Conservation (phyloP, 37 sponge, comb jelly and placozoan species). For the Halichondria panicea region DNA sequence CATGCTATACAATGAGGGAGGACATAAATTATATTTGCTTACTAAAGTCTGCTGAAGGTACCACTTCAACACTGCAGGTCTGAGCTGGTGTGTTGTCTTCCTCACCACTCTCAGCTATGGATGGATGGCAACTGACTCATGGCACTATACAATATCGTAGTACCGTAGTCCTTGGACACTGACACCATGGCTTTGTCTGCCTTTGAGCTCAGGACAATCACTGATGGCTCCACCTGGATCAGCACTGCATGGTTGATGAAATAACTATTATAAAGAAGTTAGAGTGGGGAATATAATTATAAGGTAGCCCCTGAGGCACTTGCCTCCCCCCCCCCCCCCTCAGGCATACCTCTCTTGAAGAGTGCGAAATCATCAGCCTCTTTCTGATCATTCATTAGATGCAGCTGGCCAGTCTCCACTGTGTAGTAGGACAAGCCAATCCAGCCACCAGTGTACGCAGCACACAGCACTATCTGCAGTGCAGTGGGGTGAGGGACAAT, state of each 20-base stretch:
- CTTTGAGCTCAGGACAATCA: conserved; percentile 75
- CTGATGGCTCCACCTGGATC: conserved; percentile 61
- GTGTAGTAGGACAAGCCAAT: conserved; percentile 77
- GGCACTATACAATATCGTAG: too few relatives aligned
- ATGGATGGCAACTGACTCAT: too few relatives aligned
- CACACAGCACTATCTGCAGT: conserved; percentile 49
- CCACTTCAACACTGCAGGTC: too few relatives aligned
- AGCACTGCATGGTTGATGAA: conserved; percentile 49
- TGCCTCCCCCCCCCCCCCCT: too few relatives aligned
- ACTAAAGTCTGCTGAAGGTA: too few relatives aligned
- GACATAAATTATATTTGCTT: too few relatives aligned
- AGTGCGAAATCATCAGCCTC: conserved; percentile 74
- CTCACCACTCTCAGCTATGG: too few relatives aligned
- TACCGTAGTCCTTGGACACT: conserved; percentile 47
- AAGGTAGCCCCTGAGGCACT: background rate
- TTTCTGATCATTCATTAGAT: conserved; percentile 62
- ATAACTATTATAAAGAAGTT: background rate
- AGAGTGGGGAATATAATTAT: background rate
- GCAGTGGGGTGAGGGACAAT: background rate
- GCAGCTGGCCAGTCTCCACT: conserved; percentile 54
- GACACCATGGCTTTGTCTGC: conserved; percentile 69
- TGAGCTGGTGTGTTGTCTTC: too few relatives aligned
- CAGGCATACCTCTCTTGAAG: conserved; percentile 57
- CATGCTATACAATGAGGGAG: too few relatives aligned
- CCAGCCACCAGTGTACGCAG: conserved; percentile 57